phyloP scores from a whole-genome alignment of 64 coral and sea anemone species.

The Hydrozoanthus tunicans region DNA sequence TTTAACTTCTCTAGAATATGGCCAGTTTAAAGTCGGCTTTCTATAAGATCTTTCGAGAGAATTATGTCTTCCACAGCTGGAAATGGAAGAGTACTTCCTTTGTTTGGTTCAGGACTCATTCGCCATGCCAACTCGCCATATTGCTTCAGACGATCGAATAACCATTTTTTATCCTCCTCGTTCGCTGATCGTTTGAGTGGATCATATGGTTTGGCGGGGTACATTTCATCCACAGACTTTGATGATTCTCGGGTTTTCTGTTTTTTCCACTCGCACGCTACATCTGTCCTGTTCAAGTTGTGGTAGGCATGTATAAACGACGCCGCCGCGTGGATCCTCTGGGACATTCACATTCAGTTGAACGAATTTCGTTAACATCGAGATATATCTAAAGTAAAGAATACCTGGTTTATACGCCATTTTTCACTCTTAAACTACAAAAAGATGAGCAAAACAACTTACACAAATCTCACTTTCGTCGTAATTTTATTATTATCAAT shows the following conservation, averaged over 20 bases:
- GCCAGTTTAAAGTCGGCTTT: neutral
- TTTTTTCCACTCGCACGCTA: neutral
- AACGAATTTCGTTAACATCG: neutral
- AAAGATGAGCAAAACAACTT: neutral
- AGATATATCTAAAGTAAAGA: constrained; percentile 16
- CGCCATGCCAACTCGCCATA: neutral
- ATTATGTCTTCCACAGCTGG: constrained; percentile 19
- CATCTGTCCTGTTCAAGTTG: neutral
- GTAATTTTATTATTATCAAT: too few species aligned
- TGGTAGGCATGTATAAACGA: neutral
- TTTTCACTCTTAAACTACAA: neutral
- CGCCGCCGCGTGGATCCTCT: neutral
- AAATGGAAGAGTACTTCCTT: neutral
- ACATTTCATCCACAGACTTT: constrained; percentile 9
- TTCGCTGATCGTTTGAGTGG: constrained; percentile 11
- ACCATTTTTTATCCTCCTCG: constrained; percentile 4
- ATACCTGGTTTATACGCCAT: constrained; percentile 12
- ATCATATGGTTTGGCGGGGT: neutral
- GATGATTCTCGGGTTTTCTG: neutral
- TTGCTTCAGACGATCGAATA: neutral
- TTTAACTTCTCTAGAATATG: constrained; percentile 3
- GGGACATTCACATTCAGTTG: neutral
- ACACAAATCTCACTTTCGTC: neutral
- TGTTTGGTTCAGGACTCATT: constrained; percentile 12
- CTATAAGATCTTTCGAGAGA: constrained; percentile 16